These are phyloP conservation scores for Hippoglossus hippoglossus DNA, from an alignment of 2,797 vertebrate genomes.

Conservation along the genomic window DNA sequence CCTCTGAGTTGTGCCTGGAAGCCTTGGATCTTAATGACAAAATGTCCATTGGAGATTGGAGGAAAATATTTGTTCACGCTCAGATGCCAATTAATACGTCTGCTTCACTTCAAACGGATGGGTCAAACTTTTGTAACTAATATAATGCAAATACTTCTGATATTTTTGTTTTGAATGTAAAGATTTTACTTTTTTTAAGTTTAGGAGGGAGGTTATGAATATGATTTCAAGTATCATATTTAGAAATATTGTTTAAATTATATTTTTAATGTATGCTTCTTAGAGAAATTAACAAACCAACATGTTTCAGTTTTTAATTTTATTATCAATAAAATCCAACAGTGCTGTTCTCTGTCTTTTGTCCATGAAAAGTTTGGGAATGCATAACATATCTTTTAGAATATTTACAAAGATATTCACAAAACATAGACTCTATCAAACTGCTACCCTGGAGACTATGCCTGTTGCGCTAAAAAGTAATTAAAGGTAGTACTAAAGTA, in stretches of 20 bases:
- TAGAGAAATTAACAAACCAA: neutral
- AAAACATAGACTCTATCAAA: constrained; percentile 48
- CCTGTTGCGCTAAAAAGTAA: constrained; percentile 24
- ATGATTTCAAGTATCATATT: too few species aligned
- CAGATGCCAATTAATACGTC: neutral
- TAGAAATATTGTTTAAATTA: neutral
- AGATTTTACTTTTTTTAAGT: too few species aligned
- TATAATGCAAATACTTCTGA: too few species aligned
- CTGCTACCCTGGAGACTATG: constrained; percentile 22
- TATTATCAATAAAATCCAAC: constrained; percentile 44
- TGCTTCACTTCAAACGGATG: neutral
- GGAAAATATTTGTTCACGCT: neutral
- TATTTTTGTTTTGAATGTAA: too few species aligned
- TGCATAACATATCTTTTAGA: constrained; percentile 46
- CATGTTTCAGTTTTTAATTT: constrained; percentile 36
- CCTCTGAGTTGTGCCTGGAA: neutral
- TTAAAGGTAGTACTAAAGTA: constrained; percentile 34
- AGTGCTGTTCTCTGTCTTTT: constrained; percentile 29
- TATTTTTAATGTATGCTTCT: too few species aligned
- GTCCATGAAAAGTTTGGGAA: constrained; percentile 49
- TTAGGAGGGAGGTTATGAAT: too few species aligned
- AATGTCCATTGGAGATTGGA: neutral
- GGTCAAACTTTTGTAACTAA: too few species aligned
- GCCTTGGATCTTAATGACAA: neutral
- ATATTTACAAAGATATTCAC: constrained; percentile 64